These are phyloP conservation scores for Torymus tubicola DNA, from an alignment of 2,888 invertebrate species.

Conservation along the genomic window DNA sequence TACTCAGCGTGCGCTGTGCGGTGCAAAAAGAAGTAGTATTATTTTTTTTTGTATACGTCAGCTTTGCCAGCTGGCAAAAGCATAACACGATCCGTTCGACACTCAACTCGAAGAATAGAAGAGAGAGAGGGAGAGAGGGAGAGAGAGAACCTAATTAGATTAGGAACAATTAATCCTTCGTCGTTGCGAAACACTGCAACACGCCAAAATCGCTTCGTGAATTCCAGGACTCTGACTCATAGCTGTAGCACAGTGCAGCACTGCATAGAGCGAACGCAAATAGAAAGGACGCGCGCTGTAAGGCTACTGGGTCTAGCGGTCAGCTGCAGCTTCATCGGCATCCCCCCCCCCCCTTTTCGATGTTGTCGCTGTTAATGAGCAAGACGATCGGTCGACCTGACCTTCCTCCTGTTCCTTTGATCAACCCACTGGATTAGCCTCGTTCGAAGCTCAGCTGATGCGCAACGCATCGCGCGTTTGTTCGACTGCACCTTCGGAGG, in stretches of 20 bases:
- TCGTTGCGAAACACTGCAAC: neutral
- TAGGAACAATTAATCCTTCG: conserved; percentile 2
- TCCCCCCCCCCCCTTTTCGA: neutral
- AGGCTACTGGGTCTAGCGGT: neutral
- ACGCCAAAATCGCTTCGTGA: neutral
- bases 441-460: too few species aligned
- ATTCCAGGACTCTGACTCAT: neutral
- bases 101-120: too few species aligned
- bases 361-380: neutral
- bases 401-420: conserved; percentile 21
- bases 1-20: too few species aligned
- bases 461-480: too few species aligned
- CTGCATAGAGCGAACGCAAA: neutral
- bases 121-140: too few species aligned
- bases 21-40: too few species aligned
- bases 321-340: neutral
- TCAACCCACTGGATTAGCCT: too few species aligned
- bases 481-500: too few species aligned
- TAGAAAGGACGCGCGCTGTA: neutral
- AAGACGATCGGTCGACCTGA: conserved; percentile 6
- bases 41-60: too few species aligned
- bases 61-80: too few species aligned
- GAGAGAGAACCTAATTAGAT: neutral
- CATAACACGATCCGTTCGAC: too few species aligned
- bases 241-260: neutral